phyloP scores from a whole-genome alignment of 2,113 vertebrate species.

The Callospermophilus lateralis region DNA sequence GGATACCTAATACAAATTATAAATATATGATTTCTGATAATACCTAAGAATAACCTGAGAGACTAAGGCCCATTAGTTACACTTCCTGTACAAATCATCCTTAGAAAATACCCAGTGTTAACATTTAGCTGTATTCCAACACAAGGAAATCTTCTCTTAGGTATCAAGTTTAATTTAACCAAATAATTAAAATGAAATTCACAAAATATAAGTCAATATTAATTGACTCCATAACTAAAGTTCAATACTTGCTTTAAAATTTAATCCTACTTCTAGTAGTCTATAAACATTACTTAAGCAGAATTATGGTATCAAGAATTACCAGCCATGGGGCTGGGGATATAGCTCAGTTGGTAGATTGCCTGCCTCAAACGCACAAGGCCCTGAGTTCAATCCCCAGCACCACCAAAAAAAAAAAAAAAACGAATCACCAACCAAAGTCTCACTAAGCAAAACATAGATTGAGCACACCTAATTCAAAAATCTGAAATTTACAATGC shows the following conservation, averaged over 20 bases:
- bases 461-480: background rate
- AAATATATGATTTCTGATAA: conserved; percentile 21
- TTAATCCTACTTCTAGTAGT: background rate
- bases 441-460: background rate
- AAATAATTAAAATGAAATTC: conserved; percentile 24
- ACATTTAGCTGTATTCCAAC: background rate
- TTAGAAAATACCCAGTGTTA: conserved; percentile 25
- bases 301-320: background rate
- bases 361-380: too few relatives aligned
- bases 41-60: background rate
- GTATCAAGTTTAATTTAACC: conserved; percentile 21
- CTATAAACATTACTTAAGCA: background rate
- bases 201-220: background rate
- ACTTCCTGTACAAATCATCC: background rate
- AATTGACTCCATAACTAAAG: background rate
- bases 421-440: background rate
- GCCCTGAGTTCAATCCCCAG: too few relatives aligned
- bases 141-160: background rate
- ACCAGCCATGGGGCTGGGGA: too few relatives aligned
- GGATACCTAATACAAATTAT: background rate
- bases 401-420: too few relatives aligned
- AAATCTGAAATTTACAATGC: background rate
- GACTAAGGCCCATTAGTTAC: background rate
- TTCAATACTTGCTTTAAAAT: background rate
- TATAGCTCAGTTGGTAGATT: too few relatives aligned